Evolutionary conservation across 1,140 invertebrate species (phyloP).

Genomic region (Bombus difficillimus): DNA sequence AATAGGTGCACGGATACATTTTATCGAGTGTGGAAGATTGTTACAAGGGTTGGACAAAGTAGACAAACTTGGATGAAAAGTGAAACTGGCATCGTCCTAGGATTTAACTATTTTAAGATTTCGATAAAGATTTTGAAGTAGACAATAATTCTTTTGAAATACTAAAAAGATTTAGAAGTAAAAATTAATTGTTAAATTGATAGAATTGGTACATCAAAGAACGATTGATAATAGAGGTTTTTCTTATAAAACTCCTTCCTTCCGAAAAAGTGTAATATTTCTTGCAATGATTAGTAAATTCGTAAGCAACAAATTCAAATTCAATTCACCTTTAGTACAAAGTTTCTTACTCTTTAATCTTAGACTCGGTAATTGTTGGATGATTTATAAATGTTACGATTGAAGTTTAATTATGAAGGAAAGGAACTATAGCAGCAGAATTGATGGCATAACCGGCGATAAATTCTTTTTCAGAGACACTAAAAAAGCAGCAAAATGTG

Average conservation of each 20-base stretch:
- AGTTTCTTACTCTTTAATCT: no score
- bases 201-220: not conserved
- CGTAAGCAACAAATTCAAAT: no score
- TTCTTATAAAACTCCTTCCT: not conserved
- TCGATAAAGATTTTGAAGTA: not conserved
- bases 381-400: no score
- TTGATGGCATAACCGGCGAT: not conserved
- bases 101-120: not conserved
- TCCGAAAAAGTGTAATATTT: not conserved
- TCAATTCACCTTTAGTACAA: no score
- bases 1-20: constrained; percentile 15
- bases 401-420: not conserved
- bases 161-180: not conserved
- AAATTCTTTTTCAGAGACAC: constrained; percentile 72
- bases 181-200: not conserved
- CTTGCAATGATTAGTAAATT: not conserved
- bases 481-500: constrained; percentile 88
- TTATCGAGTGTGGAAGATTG: not conserved
- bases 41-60: not conserved
- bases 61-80: not conserved
- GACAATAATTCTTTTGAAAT: not conserved
- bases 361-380: no score
- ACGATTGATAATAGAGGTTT: not conserved
- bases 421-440: not conserved
- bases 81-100: not conserved